Evolutionary conservation across 2,797 vertebrate genomes (phyloP).

Genomic region (Halcyon chelicuti): DNA sequence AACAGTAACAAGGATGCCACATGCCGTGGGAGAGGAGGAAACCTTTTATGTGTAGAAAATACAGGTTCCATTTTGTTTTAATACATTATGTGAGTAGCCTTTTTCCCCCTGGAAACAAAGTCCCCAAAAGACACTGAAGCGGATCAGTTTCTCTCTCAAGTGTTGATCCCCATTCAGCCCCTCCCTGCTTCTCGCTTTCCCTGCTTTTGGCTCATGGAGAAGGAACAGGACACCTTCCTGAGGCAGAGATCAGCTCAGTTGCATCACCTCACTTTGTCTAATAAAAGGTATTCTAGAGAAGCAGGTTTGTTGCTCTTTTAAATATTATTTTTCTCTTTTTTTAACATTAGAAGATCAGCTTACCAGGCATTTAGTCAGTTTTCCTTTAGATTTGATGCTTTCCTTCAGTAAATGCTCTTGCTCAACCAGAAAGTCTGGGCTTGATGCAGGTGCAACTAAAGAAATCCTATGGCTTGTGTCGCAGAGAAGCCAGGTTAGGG

Average conservation of each 20-base stretch:
- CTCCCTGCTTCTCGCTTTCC: rapidly evolving
- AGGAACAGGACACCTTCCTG: not conserved
- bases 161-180: not conserved
- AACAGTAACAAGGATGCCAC: not conserved
- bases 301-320: not conserved
- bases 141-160: not conserved
- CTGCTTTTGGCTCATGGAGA: not conserved
- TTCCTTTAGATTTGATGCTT: not conserved
- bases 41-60: not conserved
- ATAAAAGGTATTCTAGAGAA: not conserved
- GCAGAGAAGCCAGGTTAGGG: not conserved
- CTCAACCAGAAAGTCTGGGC: not conserved
- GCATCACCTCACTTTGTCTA: not conserved
- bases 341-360: not conserved
- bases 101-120: not conserved
- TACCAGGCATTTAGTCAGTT: not conserved
- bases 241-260: not conserved
- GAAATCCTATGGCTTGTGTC: not conserved
- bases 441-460: not conserved
- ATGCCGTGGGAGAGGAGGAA: not conserved
- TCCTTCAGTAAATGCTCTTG: not conserved
- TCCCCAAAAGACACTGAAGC: not conserved
- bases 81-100: not conserved
- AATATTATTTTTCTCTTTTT: not conserved
- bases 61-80: not conserved